These are phyloP conservation scores for Enteromius radiatus DNA, from an alignment of 2,797 vertebrate species.

Conservation along the genomic window DNA sequence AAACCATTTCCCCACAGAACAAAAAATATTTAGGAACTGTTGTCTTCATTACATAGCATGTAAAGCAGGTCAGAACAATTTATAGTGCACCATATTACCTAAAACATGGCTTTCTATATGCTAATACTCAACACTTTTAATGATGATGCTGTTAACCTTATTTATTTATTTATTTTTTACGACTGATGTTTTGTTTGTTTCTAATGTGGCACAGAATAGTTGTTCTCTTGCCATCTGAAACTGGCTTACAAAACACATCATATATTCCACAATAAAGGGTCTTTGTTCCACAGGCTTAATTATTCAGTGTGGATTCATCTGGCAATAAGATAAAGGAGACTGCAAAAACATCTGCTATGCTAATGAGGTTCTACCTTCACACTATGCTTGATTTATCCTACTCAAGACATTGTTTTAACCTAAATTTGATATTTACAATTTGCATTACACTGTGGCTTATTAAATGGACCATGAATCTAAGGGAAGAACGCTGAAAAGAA, in stretches of 20 bases:
- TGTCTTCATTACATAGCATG: background rate
- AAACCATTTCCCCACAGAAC: background rate
- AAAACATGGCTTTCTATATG: conserved; percentile 7
- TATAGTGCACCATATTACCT: background rate
- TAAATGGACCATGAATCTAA: background rate
- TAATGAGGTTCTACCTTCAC: conserved; percentile 46
- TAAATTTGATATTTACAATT: conserved; percentile 10
- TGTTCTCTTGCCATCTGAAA: conserved; percentile 34
- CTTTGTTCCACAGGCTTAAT: conserved; percentile 41
- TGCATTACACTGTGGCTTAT: conserved; percentile 10
- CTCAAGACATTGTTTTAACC: background rate
- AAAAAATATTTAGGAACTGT: background rate
- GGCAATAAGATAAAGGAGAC: conserved; percentile 44
- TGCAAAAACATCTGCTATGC: conserved; percentile 47
- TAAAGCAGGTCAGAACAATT: conserved; percentile 5
- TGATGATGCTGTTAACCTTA: background rate
- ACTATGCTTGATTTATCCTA: conserved; percentile 18
- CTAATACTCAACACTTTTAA: background rate
- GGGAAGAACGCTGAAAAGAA: background rate
- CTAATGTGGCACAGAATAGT: background rate
- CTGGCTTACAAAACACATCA: conserved; percentile 46
- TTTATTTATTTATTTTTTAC: background rate
- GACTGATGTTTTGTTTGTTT: background rate
- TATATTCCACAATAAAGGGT: conserved; percentile 34
- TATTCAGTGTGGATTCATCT: conserved; percentile 57